Conservation (phyloP, 1,140 invertebrate genomes). For the Drosophila insularis region DNA sequence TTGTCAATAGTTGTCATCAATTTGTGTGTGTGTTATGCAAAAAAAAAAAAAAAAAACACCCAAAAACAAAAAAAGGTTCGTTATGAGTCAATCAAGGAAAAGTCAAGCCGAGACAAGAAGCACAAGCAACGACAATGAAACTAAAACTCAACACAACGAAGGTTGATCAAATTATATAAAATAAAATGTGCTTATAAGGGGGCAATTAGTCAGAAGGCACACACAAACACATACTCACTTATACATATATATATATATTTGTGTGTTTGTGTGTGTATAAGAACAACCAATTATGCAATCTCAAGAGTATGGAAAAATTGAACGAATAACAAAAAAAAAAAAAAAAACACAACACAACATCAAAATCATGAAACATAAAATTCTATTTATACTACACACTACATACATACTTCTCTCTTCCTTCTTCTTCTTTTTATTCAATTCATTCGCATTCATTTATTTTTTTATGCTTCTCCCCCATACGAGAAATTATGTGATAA, state of each 20-base stretch:
- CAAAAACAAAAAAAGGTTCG: conserved; percentile 31
- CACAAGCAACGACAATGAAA: conserved; percentile 6
- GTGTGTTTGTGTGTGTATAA: not conserved
- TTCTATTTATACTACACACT: not conserved
- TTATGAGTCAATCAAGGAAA: conserved; percentile 43
- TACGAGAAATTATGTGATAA: conserved; percentile 5
- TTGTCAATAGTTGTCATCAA: conserved; percentile 20
- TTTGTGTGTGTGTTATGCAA: conserved; percentile 7
- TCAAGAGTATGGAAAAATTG: conserved; percentile 3
- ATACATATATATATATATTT: not conserved
- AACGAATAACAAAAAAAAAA: not conserved
- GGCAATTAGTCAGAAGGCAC: conserved; percentile 13
- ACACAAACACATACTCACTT: not conserved
- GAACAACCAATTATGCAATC: conserved; percentile 6
- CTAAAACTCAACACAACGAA: conserved; percentile 13
- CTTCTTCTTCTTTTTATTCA: not conserved
- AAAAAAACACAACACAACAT: not conserved
- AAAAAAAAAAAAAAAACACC: not conserved
- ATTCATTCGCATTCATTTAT: conserved; percentile 1
- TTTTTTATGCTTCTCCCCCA: not conserved
- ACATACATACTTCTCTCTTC: too few species aligned
- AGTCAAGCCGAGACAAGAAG: not conserved
- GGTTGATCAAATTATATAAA: conserved; percentile 22
- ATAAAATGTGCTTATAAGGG: conserved; percentile 12
- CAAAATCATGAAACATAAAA: conserved; percentile 11